phyloP scores from a whole-genome alignment of 2,888 invertebrate genomes.

The Pyrrhia umbra region DNA sequence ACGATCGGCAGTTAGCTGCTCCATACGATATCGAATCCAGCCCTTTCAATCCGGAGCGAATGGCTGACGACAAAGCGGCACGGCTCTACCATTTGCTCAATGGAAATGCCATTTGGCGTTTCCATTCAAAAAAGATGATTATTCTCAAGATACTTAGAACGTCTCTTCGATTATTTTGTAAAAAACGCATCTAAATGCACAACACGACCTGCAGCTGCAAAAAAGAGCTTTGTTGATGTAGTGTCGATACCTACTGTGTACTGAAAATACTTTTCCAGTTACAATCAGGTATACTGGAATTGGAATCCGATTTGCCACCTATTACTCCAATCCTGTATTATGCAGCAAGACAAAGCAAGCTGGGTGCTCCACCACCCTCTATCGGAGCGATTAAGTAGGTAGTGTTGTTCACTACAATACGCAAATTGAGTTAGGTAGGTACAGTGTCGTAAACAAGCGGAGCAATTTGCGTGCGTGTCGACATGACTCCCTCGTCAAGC shows the following conservation, averaged over 20 bases:
- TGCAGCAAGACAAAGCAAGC: slow-evolving; percentile 36
- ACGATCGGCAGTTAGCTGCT: slow-evolving; percentile 77
- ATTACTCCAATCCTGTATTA: slow-evolving; percentile 21
- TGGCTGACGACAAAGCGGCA: slow-evolving; percentile 78
- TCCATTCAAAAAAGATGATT: slow-evolving; percentile 69
- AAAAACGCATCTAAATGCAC: slow-evolving; percentile 12
- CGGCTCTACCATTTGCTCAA: slow-evolving; percentile 77
- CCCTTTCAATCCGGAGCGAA: slow-evolving; percentile 77
- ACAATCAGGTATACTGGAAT: slow-evolving; percentile 1
- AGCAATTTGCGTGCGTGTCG: slow-evolving; percentile 77
- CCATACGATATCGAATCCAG: slow-evolving; percentile 78
- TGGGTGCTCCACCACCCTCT: slow-evolving; percentile 29
- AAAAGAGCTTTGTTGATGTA: neutral
- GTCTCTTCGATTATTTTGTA: slow-evolving; percentile 25
- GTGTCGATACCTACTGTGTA: no score
- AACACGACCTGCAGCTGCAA: slow-evolving; percentile 15
- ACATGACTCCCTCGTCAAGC: slow-evolving; percentile 69
- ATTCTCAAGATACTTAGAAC: slow-evolving; percentile 51
- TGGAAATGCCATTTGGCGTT: slow-evolving; percentile 80
- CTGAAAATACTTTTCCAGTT: slow-evolving; percentile 10
- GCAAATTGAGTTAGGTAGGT: slow-evolving; percentile 76
- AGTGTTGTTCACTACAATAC: slow-evolving; percentile 60
- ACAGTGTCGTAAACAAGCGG: slow-evolving; percentile 74
- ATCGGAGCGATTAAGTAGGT: slow-evolving; percentile 64
- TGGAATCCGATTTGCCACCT: slow-evolving; percentile 2